Evolutionary conservation across 2,113 vertebrate genomes (phyloP).

Genomic region (Sceloporus undulatus): DNA sequence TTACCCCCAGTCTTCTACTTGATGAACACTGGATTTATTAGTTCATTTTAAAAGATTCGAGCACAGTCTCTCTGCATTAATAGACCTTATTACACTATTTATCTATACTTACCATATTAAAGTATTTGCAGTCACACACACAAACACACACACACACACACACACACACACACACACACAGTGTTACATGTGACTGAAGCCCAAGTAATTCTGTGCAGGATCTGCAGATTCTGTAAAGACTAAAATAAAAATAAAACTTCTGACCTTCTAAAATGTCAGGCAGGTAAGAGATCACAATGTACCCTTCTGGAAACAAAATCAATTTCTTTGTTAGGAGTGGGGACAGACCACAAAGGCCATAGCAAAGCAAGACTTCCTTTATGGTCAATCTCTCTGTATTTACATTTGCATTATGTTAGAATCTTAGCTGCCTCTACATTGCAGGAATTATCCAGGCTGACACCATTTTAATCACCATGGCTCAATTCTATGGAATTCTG

Average conservation of each 20-base stretch:
- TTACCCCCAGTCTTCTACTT: background rate
- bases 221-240: background rate
- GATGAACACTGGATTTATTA: slow-evolving; percentile 6
- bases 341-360: background rate
- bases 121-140: background rate
- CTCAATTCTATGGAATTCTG: no score
- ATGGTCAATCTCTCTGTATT: background rate
- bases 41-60: slow-evolving; percentile 8
- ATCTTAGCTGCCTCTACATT: background rate
- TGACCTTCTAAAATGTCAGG: background rate
- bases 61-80: background rate
- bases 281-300: background rate
- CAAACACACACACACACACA: no score
- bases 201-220: background rate
- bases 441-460: no score
- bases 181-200: background rate
- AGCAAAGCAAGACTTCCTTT: background rate
- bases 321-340: background rate
- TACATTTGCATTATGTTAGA: background rate
- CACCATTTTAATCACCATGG: no score
- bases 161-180: no score
- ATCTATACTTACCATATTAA: background rate
- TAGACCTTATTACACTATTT: background rate
- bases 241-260: background rate
- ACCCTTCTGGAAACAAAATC: background rate